Base-by-base conservation (phyloP, 2,888 invertebrate genomes). In the Drosophila emarginata region DNA sequence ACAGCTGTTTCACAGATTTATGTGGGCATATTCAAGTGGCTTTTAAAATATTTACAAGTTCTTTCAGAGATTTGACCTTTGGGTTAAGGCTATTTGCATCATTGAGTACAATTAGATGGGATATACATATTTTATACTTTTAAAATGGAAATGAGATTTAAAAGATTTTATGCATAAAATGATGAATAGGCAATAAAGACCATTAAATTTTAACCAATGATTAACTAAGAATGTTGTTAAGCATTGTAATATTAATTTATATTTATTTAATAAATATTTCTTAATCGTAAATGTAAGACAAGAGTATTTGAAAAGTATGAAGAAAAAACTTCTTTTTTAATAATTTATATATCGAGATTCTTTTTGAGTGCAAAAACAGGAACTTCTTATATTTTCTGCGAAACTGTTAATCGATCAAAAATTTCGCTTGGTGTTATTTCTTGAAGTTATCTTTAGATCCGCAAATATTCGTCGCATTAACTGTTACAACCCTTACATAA, bases 1-100 rank as follows among this genome's bases (percentile, higher is more conserved):
- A 79, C 82, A 87, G 76, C 76, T 83, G 82, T 72, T 85, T 60
- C 15, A 45, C 59, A 64, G 74, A 82, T 82, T 85, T 79, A 65
- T 63, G 67, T 37, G 21, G n/a, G 28, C 39, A 51, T 59, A 80
- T 71, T 68, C 73, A 57, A 79, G 65, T 67, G 63, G 57, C 61
- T 69, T 76, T 67, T 67, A 45, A 74, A 83, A 67, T 72, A 84
- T 84, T 76, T 77, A 79, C 66, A 66, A 72, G 72, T 62, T 52
- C 4, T 11, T 45, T 45, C 45, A 45, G 18, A 21, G 45, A 18
- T 14, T 54, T 53, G 15, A 18, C 11, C n/a, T 54, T 51, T 15
- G 12, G 4, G 11, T n/a, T 28, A 52, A 23, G n/a, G n/a, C 56
- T 45, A 11, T 50, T 56, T 45, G 61, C 63, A n/a, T 11, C 39